A percentile compares a stretch with the other conserved stretches of the same genome.
Evolutionary conservation across 2,888 invertebrate genomes (phyloP).

Genomic region (Pilophorus perplexus): DNA sequence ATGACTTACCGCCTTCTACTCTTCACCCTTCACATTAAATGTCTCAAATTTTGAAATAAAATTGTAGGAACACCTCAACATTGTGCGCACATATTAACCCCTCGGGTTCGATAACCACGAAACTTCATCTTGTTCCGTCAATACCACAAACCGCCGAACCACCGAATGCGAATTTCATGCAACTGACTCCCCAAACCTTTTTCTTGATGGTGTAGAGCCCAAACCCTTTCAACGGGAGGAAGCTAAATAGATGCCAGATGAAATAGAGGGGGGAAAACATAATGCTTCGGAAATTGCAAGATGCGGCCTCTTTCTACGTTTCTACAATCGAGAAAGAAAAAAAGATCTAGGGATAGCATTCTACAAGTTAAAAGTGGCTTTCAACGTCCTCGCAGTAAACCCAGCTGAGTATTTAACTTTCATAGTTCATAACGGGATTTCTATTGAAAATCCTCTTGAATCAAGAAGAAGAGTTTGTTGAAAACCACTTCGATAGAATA

Average conservation of each 20-base stretch:
- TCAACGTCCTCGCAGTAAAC: background rate
- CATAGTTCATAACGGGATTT: too few relatives aligned
- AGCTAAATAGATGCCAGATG: background rate
- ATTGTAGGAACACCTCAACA: too few relatives aligned
- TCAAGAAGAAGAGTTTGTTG: background rate
- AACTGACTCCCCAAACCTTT: slow-evolving; percentile 25
- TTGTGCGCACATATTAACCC: too few relatives aligned
- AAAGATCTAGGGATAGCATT: slow-evolving; percentile 9
- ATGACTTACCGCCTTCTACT: too few relatives aligned
- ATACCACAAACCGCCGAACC: slow-evolving; percentile 8
- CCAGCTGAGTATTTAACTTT: too few relatives aligned
- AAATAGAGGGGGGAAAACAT: background rate
- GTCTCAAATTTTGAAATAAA: too few relatives aligned
- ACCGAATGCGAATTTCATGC: slow-evolving; percentile 23
- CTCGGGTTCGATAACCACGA: too few relatives aligned
- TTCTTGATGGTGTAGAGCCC: background rate
- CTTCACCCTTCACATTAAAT: too few relatives aligned
- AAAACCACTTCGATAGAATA: slow-evolving; percentile 27
- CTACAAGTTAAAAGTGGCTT: slow-evolving; percentile 15
- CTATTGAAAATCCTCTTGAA: background rate
- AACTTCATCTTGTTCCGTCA: background rate
- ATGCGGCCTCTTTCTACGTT: slow-evolving; percentile 34
- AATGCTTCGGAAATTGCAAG: too few relatives aligned
- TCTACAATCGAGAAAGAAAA: slow-evolving; percentile 16
- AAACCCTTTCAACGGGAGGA: background rate